Evolutionary conservation across 1,140 invertebrate genomes (phyloP), one percentile per base, ranked within the genome.

Genomic region (Plodia interpunctella): DNA sequence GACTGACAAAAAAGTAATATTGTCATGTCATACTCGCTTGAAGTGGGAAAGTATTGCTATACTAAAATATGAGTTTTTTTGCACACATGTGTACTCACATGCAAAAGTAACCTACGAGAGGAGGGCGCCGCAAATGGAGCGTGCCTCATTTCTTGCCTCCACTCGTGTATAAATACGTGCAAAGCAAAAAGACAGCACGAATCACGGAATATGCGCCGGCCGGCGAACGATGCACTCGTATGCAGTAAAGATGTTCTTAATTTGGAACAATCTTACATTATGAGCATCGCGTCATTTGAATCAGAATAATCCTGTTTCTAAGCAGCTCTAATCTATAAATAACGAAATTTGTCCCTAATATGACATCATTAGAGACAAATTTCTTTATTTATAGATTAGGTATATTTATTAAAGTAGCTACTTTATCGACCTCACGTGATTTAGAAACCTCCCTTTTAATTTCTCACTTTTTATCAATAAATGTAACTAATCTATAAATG

Each of bases 121-220:
- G 66, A 65, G 70, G 70, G 62, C 63, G 61, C 20, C 51, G 65
- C 63, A 74, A 76, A 67, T 72, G 71, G 73, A 77, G 74, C 70
- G 70, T 72, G 70, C 51, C 65, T 76, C 69, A 70, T 76, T 76
- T 73, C 71, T 74, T 74, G 67, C 68, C 38, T 44, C 38, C 38
- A 65, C 65, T 68, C 66, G 62, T 58, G 61, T 68, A 71, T 76
- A 75, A 44, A 74, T 70, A 72, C 64, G 63, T 62, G 66, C 65
- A 75, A 73, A 74, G 67, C 68, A 80, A 83, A 79, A 80, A 76
- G 74, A 72, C 68, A 62, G 64, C 68, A 68, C 72, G 72, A 73
- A 73, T 71, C 68, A 70, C 70, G 72, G 71, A 76, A 76, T 70
- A 70, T 70, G 64, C 65, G 62, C 53, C 1, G 68, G 59, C 65